Evolutionary conservation across 1,140 invertebrate species (phyloP).

Genomic region (Achroia grisella): DNA sequence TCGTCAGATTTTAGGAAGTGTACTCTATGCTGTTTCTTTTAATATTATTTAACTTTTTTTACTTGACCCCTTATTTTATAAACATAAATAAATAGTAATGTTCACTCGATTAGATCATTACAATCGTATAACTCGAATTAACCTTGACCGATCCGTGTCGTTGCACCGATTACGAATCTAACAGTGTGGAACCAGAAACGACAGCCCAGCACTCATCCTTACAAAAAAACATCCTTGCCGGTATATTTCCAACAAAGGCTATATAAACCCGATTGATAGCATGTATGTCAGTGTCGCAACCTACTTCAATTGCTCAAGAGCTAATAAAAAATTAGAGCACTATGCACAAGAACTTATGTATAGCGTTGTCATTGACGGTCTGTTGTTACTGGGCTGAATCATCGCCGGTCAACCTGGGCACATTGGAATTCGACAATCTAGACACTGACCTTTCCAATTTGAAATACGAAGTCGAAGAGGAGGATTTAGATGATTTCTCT

Average conservation of each 20-base stretch:
- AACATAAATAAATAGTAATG: constrained; percentile 3
- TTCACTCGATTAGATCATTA: too few relatives aligned
- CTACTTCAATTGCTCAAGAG: constrained; percentile 57
- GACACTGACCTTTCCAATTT: constrained; percentile 40
- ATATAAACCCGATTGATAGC: constrained; percentile 44
- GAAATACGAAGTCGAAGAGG: constrained; percentile 45
- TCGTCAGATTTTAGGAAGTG: too few relatives aligned
- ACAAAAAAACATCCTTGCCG: constrained; percentile 44
- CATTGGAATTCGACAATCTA: constrained; percentile 36
- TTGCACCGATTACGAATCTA: constrained; percentile 39
- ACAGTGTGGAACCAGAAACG: constrained; percentile 29
- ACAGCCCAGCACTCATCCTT: constrained; percentile 17
- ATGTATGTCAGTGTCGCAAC: constrained; percentile 71
- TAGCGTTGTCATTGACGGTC: constrained; percentile 42
- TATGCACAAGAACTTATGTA: constrained; percentile 44
- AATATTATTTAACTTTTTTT: too few relatives aligned
- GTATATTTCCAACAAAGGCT: constrained; percentile 34
- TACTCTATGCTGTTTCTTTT: too few relatives aligned
- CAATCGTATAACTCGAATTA: not conserved
- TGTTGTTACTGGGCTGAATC: constrained; percentile 37
- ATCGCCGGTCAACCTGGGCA: constrained; percentile 23
- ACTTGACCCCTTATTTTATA: too few relatives aligned
- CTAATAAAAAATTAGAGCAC: constrained; percentile 37
- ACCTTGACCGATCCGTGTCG: constrained; percentile 47
- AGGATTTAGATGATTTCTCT: constrained; percentile 47